Conservation (phyloP, 2,888 invertebrate species). For the Zele albiditarsus region DNA sequence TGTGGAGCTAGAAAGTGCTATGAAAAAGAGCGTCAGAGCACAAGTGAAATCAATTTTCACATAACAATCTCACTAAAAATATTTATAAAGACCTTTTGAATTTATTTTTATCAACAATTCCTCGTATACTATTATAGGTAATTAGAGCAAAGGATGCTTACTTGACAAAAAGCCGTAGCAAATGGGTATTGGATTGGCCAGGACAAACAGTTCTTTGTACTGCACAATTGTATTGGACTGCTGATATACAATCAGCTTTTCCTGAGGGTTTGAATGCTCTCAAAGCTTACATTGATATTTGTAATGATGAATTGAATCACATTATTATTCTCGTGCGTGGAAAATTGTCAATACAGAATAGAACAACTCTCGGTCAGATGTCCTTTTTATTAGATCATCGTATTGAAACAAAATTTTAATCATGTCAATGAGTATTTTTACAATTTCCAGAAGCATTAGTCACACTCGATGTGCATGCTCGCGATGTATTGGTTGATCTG, state of each 20-base stretch:
- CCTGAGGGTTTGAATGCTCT: constrained; percentile 75
- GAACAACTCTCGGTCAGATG: constrained; percentile 85
- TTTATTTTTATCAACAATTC: not conserved
- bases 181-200: constrained; percentile 80
- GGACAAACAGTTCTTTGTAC: constrained; percentile 81
- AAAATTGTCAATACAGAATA: constrained; percentile 87
- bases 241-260: constrained; percentile 86
- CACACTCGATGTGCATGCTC: constrained; percentile 93
- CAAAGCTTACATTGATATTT: constrained; percentile 80
- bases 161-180: constrained; percentile 67
- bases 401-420: not conserved
- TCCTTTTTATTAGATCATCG: not conserved
- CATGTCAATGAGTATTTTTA: not conserved
- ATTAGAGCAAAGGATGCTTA: constrained; percentile 73
- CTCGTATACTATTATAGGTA: constrained; percentile 58
- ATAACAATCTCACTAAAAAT: not conserved
- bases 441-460: constrained; percentile 84
- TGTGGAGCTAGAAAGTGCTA: constrained; percentile 64
- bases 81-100: not conserved
- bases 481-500: constrained; percentile 86
- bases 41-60: constrained; percentile 63
- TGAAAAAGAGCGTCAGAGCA: constrained; percentile 74
- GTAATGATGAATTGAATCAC: constrained; percentile 85
- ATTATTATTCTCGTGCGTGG: constrained; percentile 91
- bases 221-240: constrained; percentile 92